Evolutionary conservation across 2,113 vertebrate genomes (phyloP).

Genomic region (Syngnathus scovelli): DNA sequence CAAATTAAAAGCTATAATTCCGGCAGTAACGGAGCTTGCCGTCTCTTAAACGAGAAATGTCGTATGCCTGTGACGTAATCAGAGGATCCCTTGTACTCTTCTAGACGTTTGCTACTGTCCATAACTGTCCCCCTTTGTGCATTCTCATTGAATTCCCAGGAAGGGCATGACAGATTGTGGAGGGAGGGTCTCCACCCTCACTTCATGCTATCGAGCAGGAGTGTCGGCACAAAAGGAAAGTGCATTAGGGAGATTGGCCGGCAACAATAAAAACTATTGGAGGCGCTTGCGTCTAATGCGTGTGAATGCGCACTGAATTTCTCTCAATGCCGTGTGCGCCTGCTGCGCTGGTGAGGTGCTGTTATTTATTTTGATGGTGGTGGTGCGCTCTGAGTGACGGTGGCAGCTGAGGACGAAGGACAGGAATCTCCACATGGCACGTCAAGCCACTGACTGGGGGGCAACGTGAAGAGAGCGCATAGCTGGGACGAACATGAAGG

Average conservation of each 20-base stretch:
- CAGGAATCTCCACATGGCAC: slow-evolving; percentile 51
- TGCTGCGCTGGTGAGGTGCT: background rate
- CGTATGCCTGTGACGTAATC: background rate
- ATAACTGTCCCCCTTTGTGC: background rate
- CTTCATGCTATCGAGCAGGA: slow-evolving; percentile 32
- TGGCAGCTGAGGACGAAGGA: slow-evolving; percentile 67
- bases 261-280: background rate
- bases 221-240: slow-evolving; percentile 11
- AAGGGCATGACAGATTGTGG: slow-evolving; percentile 9
- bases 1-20: background rate
- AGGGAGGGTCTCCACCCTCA: slow-evolving; percentile 30
- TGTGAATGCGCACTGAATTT: background rate
- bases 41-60: no score
- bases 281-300: background rate
- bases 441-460: slow-evolving; percentile 2
- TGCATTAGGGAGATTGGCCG: background rate
- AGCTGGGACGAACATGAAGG: slow-evolving; percentile 9
- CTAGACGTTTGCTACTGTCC: background rate
- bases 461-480: slow-evolving; percentile 35
- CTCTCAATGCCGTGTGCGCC: background rate
- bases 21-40: background rate
- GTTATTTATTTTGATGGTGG: background rate
- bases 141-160: background rate
- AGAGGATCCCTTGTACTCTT: background rate
- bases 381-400: slow-evolving; percentile 61